Evolutionary conservation across 2,797 vertebrate genomes (phyloP).

Genomic region (Rhinella marina): DNA sequence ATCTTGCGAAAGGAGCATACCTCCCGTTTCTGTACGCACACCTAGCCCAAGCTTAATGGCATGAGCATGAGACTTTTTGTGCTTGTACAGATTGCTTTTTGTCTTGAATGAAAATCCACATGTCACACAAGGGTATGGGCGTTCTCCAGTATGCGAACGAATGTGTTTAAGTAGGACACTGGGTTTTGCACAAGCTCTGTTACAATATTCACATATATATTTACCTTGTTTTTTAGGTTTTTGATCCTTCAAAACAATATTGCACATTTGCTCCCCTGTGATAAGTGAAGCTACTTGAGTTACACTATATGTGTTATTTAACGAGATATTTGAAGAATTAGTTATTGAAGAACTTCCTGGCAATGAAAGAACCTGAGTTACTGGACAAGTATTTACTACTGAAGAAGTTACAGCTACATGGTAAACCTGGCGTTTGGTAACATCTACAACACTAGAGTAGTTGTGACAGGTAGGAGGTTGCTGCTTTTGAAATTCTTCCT

Average conservation of each 20-base stretch:
- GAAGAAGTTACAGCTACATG: slow-evolving; percentile 79
- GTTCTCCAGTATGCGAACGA: slow-evolving; percentile 95
- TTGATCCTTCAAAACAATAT: slow-evolving; percentile 88
- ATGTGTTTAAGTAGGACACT: slow-evolving; percentile 98
- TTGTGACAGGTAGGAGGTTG: slow-evolving; percentile 72
- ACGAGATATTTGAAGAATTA: slow-evolving; percentile 84
- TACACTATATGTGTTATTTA: slow-evolving; percentile 84
- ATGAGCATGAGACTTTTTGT: slow-evolving; percentile 98
- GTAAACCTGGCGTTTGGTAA: slow-evolving; percentile 81
- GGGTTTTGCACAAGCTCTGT: slow-evolving; percentile 93
- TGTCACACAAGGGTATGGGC: slow-evolving; percentile 94
- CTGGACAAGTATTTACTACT: slow-evolving; percentile 78
- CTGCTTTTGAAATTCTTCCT: slow-evolving; percentile 69
- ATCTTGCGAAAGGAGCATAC: slow-evolving; percentile 89
- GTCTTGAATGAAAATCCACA: slow-evolving; percentile 99
- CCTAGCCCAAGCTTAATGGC: slow-evolving; percentile 95
- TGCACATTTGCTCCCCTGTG: slow-evolving; percentile 86
- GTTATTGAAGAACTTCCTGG: slow-evolving; percentile 85
- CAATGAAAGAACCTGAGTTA: slow-evolving; percentile 84
- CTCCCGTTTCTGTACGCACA: slow-evolving; percentile 85
- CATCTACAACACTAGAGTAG: slow-evolving; percentile 78
- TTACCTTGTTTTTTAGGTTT: slow-evolving; percentile 97
- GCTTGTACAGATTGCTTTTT: slow-evolving; percentile 99
- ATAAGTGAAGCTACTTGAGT: slow-evolving; percentile 86
- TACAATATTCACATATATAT: slow-evolving; percentile 95